A percentile compares a stretch with the other conserved stretches of the same genome.
These are phyloP conservation scores for Psix sp. DNA, from an alignment of 1,140 invertebrate genomes.

Conservation along the genomic window DNA sequence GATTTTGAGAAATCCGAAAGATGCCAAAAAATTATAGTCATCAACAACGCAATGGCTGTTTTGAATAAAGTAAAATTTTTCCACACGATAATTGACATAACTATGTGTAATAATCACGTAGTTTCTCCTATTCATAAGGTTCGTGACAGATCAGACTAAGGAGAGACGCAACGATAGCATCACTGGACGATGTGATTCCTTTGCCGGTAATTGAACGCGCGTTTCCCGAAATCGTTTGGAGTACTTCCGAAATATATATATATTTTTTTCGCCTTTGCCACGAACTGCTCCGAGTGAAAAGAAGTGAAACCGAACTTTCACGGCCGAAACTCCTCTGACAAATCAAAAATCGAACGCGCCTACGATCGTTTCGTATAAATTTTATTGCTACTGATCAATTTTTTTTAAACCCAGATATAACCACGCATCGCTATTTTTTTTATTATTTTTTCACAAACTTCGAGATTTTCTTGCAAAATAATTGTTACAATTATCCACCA, in stretches of 20 bases:
- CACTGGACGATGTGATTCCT: background rate
- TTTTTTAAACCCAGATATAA: background rate
- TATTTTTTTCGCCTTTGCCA: constrained; percentile 13
- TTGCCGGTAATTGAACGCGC: constrained; percentile 5
- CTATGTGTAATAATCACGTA: constrained; percentile 33
- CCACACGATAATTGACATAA: constrained; percentile 34
- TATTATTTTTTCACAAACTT: no score
- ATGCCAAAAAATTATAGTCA: constrained; percentile 6
- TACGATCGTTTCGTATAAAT: constrained; percentile 14
- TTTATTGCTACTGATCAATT: constrained; percentile 6
- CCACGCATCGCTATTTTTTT: no score
- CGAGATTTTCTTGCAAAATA: no score
- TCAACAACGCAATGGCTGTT: background rate
- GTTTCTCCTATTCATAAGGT: constrained; percentile 31
- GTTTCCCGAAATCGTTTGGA: constrained; percentile 7
- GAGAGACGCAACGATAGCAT: constrained; percentile 3
- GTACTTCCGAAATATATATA: constrained; percentile 25
- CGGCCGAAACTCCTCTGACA: constrained; percentile 30
- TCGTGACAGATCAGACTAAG: constrained; percentile 22
- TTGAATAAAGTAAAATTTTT: constrained; percentile 20
- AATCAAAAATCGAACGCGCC: constrained; percentile 39
- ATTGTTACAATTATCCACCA: no score
- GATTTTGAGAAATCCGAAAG: constrained; percentile 6
- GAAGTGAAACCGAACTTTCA: constrained; percentile 53
- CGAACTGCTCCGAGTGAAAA: constrained; percentile 49